A percentile compares a stretch with the other conserved stretches of the same genome.
These are phyloP conservation scores for Apamea anceps DNA, from an alignment of 2,888 invertebrate genomes.

Conservation along the genomic window DNA sequence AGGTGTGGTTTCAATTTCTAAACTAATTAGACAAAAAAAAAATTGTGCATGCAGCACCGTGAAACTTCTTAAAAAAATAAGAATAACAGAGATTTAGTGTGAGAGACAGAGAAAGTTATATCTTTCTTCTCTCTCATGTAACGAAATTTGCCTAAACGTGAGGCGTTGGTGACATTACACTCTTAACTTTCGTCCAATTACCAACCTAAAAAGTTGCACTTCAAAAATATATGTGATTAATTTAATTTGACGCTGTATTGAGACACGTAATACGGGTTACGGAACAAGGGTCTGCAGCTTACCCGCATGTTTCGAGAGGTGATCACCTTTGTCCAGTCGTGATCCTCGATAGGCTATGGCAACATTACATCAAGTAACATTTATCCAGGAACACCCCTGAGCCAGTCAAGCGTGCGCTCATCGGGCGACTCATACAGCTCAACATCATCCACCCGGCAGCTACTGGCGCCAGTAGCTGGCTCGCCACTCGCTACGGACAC, in stretches of 20 bases:
- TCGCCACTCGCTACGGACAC: slow-evolving; percentile 72
- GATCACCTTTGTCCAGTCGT: neutral
- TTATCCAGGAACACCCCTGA: slow-evolving; percentile 92
- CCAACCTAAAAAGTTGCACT: neutral
- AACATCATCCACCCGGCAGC: slow-evolving; percentile 94
- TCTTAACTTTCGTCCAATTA: neutral
- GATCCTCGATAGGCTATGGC: neutral
- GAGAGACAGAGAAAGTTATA: neutral
- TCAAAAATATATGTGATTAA: neutral
- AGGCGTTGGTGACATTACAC: neutral
- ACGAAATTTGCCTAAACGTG: neutral
- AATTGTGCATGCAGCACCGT: neutral
- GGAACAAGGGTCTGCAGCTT: too few species aligned
- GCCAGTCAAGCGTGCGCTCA: slow-evolving; percentile 92
- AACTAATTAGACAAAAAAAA: neutral
- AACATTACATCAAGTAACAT: neutral
- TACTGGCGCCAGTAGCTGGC: slow-evolving; percentile 83
- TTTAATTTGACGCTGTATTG: neutral
- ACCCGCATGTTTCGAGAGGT: neutral
- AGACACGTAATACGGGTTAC: neutral
- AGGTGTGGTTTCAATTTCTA: neutral
- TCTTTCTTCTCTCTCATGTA: neutral
- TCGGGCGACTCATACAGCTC: slow-evolving; percentile 96
- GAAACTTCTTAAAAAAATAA: neutral
- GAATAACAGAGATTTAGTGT: neutral